Percentiles rank a stretch among this genome's conserved stretches.
These are phyloP conservation scores for Phenganax subtilis DNA, from an alignment of 92 coral and sea anemone genomes.

Conservation along the genomic window DNA sequence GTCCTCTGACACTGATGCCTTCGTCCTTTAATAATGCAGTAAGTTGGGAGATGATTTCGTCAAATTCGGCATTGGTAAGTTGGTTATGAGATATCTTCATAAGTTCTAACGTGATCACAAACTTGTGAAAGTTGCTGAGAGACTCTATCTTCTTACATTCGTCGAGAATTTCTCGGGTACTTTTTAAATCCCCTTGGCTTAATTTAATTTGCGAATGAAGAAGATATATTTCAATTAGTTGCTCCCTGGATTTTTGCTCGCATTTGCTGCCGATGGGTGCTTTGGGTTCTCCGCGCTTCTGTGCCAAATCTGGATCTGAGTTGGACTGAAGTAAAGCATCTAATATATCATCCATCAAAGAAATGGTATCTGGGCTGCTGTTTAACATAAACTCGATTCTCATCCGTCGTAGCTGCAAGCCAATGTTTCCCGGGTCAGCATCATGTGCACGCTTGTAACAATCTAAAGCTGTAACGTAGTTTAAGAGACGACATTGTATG, in stretches of 20 bases:
- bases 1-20: constrained; percentile 10
- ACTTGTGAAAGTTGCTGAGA: neutral
- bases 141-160: neutral
- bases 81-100: neutral
- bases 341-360: neutral
- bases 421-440: neutral
- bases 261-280: too few species aligned
- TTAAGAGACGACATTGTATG: neutral
- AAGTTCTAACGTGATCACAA: neutral
- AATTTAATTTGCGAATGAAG: too few species aligned
- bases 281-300: too few species aligned
- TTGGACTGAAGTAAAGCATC: constrained; percentile 13
- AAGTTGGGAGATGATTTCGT: constrained; percentile 1
- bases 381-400: neutral
- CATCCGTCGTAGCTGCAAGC: neutral
- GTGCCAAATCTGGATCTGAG: too few species aligned
- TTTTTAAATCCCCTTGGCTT: too few species aligned
- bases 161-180: neutral
- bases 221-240: too few species aligned
- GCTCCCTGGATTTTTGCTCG: too few species aligned
- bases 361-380: neutral
- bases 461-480: neutral
- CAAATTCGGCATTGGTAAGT: neutral
- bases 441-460: constrained; percentile 7
- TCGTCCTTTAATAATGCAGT: constrained; percentile 18